These are phyloP conservation scores for Kobus ellipsiprymnus DNA, from an alignment of 2,113 vertebrate species.

Conservation along the genomic window DNA sequence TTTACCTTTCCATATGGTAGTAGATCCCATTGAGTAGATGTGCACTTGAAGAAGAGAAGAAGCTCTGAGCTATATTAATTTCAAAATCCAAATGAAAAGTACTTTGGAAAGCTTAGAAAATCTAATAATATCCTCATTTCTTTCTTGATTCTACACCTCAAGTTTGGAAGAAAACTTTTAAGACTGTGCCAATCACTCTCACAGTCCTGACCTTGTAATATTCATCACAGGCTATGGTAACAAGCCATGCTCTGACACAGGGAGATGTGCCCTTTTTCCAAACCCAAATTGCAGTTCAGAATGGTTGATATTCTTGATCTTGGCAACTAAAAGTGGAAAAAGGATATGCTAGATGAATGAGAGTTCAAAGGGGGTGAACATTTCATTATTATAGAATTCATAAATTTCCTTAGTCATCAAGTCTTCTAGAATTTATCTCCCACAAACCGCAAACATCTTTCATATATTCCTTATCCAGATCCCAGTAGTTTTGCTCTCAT, in stretches of 20 bases:
- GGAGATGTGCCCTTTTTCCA: background rate
- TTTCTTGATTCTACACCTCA: background rate
- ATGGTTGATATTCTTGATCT: background rate
- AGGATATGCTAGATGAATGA: background rate
- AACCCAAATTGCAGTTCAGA: background rate
- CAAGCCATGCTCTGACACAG: background rate
- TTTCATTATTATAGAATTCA: background rate
- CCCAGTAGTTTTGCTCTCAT: background rate
- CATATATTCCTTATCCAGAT: background rate
- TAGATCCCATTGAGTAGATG: background rate
- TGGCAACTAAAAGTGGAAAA: background rate
- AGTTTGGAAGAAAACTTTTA: background rate
- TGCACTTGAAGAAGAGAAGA: background rate
- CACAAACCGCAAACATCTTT: background rate
- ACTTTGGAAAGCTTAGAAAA: background rate
- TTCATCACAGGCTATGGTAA: background rate
- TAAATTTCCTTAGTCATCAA: background rate
- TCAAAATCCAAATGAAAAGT: slow-evolving; percentile 15
- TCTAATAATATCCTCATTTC: background rate
- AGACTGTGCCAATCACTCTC: background rate
- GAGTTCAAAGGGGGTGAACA: background rate
- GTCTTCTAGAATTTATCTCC: background rate
- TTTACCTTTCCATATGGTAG: background rate
- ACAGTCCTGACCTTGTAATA: background rate
- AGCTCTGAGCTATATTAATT: background rate